Conservation (phyloP, 2,888 invertebrate species). For the Crocallis elinguaria region DNA sequence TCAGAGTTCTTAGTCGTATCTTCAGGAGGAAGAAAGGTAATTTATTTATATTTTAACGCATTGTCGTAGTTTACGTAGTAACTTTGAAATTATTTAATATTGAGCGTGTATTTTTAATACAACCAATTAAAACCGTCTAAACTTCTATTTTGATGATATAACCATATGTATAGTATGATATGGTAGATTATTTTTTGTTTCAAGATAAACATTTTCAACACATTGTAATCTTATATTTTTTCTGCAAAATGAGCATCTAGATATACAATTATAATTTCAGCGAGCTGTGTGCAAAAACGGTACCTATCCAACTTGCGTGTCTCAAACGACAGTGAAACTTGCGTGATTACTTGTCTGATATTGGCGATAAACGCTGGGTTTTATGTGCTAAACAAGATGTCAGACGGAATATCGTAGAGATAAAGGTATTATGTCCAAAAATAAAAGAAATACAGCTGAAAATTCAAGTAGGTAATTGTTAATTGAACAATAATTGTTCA, state of each 20-base stretch:
- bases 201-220: not conserved
- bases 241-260: slow-evolving; percentile 16
- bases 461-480: no score
- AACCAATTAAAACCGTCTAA: no score
- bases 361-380: not conserved
- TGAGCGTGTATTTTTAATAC: no score
- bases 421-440: not conserved
- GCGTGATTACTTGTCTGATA: slow-evolving; percentile 34
- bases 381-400: not conserved
- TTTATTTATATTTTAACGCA: no score
- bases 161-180: no score
- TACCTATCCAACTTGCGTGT: slow-evolving; percentile 27
- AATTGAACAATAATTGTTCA: no score
- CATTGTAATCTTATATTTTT: not conserved
- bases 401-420: not conserved
- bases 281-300: slow-evolving; percentile 26
- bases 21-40: no score
- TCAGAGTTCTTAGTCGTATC: no score
- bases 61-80: no score
- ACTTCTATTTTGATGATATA: no score
- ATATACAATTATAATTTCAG: slow-evolving; percentile 39
- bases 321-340: slow-evolving; percentile 45
- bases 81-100: no score
- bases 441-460: no score
- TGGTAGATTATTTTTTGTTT: not conserved